Evolutionary conservation across 1,140 invertebrate genomes (phyloP), one percentile per base, ranked within the genome.

Genomic region (Lanistes nyassanus): DNA sequence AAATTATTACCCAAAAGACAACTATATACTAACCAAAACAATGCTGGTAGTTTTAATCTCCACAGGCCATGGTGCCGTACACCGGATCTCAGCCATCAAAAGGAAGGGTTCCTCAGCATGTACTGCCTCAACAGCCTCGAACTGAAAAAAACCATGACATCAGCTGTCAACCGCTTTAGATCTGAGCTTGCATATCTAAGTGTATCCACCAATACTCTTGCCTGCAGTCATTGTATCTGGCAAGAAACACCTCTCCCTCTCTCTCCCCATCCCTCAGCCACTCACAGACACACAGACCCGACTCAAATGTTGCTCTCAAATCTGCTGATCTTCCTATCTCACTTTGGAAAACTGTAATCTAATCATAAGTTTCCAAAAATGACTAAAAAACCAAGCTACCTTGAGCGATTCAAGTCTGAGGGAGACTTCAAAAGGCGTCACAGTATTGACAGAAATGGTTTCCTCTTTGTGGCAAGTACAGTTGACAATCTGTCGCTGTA

Each of bases 401-500:
- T 90, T 90, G 79, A 87, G 83, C 36, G 86, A 88, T 71, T 87
- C 81, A 3, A 88, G 77, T 55, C 87, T 87, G 26, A 88, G 81
- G 16, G 83, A 81, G 26, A 90, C 86, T 70, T 89, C 84, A 82
- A 90, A 89, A 11, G 89, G 86, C 34, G 85, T 82, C 9, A 88
- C 82, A 34, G 83, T 85, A 31, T 79, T 76, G 64, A 90, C 69
- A 36, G 79, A 82, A 21, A 89, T 74, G 7, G 78, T 75, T 70
- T 89, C 86, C 66, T 86, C 82, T 73, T 86, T 87, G 39, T 78
- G 66, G 81, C 89, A 90, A n/a, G 76, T 76, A 79, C 88, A 90
- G 23, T 74, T 80, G 39, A 89, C 81, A 31, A 51, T 39, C 23
- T 87, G 82, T n/a, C 82, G 75, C 68, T 80, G 81, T 16, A 84